Evolutionary conservation across 2,888 invertebrate species (phyloP).

Genomic region (Norana najaformis): DNA sequence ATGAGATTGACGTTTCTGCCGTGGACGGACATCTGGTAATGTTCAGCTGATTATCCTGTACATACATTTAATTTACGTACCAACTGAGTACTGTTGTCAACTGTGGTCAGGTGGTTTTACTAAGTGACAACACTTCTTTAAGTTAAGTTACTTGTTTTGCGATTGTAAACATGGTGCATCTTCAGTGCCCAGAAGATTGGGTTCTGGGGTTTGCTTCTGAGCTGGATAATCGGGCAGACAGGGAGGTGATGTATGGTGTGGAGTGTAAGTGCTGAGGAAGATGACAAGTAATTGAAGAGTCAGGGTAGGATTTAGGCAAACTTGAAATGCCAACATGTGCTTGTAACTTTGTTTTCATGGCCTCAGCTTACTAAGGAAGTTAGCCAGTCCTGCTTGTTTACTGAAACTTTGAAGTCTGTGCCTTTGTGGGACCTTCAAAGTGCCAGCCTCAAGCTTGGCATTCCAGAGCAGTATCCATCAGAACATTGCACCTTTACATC

Average conservation of each 20-base stretch:
- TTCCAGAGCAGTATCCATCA: neutral
- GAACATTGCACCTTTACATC: neutral
- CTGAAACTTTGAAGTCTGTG: too few relatives aligned
- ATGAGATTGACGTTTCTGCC: conserved; percentile 70
- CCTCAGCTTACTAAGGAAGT: neutral
- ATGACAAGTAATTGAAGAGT: neutral
- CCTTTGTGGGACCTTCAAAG: neutral
- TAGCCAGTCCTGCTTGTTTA: neutral
- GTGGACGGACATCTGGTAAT: conserved; percentile 69
- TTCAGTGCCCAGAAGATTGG: neutral
- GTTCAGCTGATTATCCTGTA: conserved; percentile 23
- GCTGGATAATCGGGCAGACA: neutral
- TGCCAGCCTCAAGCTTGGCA: neutral
- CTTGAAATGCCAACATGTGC: neutral
- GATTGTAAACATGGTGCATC: neutral
- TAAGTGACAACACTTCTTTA: neutral
- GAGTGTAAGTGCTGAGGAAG: neutral
- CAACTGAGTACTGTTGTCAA: too few relatives aligned
- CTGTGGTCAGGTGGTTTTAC: too few relatives aligned
- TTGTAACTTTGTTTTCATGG: neutral
- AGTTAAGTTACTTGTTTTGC: neutral
- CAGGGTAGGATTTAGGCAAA: neutral
- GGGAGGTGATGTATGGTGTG: neutral
- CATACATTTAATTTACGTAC: neutral
- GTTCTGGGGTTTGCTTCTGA: neutral